Conservation (phyloP, 2,113 vertebrate species). For the Edolisoma coerulescens region DNA sequence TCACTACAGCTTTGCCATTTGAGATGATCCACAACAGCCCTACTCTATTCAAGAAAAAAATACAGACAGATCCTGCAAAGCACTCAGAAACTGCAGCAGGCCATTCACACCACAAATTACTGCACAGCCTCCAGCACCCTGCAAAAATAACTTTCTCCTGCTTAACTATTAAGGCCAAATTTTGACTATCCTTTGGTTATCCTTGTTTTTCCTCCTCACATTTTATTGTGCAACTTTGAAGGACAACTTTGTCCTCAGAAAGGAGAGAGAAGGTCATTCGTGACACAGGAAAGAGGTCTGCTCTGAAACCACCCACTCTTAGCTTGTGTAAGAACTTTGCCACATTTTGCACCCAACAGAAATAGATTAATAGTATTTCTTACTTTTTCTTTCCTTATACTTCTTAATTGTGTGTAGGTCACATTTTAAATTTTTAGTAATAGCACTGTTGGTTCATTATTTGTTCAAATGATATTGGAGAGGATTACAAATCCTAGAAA, state of each 20-base stretch:
- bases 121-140: not conserved
- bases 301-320: not conserved
- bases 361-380: not conserved
- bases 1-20: not conserved
- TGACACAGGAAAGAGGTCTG: not conserved
- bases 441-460: not conserved
- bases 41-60: not conserved
- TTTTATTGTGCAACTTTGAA: not conserved
- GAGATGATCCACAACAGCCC: not conserved
- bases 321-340: not conserved
- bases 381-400: not conserved
- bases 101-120: not conserved
- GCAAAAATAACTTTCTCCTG: not conserved
- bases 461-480: not conserved
- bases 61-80: not conserved
- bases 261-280: not conserved
- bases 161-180: not conserved
- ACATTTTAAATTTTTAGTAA: not conserved
- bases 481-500: not conserved
- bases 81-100: not conserved
- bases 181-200: not conserved
- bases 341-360: not conserved
- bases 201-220: not conserved
- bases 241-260: not conserved
- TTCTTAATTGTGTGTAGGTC: not conserved